These are phyloP conservation scores for Eremophila alpestris DNA, from an alignment of 2,797 vertebrate species.

Conservation along the genomic window DNA sequence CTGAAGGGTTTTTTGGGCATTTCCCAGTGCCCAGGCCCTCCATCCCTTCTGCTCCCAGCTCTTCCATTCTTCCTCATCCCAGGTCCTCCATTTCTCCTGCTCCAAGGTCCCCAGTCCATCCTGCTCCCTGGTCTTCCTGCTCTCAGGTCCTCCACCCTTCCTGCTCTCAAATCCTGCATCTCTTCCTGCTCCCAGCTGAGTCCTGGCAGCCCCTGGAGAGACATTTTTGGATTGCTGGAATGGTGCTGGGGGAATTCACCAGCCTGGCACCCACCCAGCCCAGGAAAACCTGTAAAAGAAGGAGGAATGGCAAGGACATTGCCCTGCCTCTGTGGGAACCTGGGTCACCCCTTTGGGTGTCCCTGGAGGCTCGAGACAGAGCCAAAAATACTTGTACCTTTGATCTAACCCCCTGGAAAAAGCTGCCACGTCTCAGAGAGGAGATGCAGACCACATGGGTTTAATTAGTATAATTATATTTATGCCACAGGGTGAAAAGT, in stretches of 20 bases:
- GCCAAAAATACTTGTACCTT: too few relatives aligned
- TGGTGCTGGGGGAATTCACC: background rate
- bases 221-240: background rate
- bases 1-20: background rate
- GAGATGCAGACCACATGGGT: too few relatives aligned
- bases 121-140: background rate
- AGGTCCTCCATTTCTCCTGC: background rate
- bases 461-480: too few relatives aligned
- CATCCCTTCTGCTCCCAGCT: background rate
- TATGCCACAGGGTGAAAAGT: too few relatives aligned
- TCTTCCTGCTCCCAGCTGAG: background rate
- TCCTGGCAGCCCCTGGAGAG: background rate
- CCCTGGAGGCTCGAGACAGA: too few relatives aligned
- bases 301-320: background rate
- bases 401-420: too few relatives aligned
- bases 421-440: too few relatives aligned
- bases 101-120: background rate
- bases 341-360: too few relatives aligned
- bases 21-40: background rate
- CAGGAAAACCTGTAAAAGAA: background rate
- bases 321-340: background rate
- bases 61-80: background rate
- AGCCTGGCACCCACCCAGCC: rapidly evolving
- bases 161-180: background rate
- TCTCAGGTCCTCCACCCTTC: background rate